Percentiles rank a stretch among this genome's conserved stretches.
Conservation (phyloP, 2,888 invertebrate species). For the Limnephilus marmoratus region DNA sequence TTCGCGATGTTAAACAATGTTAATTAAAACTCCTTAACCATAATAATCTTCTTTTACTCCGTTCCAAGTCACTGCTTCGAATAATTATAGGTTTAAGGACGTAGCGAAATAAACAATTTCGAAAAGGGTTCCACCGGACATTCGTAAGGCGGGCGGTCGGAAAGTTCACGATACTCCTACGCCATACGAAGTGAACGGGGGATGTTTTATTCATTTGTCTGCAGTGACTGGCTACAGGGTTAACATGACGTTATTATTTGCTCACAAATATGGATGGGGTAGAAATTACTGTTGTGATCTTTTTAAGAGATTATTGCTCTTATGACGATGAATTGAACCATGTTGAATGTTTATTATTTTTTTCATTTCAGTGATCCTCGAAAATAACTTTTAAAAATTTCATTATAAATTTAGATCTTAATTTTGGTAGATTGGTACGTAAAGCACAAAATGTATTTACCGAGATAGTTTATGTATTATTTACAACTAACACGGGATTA, state of each 20-base stretch:
- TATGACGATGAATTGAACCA: not conserved
- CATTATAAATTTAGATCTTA: too few species aligned
- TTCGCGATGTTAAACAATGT: constrained; percentile 32
- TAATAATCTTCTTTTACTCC: constrained; percentile 36
- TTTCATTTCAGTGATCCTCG: too few species aligned
- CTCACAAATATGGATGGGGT: not conserved
- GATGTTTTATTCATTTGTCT: constrained; percentile 47
- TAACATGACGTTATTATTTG: not conserved
- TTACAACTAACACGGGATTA: too few species aligned
- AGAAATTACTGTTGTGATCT: not conserved
- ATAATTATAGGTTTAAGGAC: constrained; percentile 31
- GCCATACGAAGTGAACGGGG: not conserved
- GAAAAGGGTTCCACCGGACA: constrained; percentile 21
- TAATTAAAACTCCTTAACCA: constrained; percentile 42
- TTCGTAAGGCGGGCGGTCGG: constrained; percentile 16
- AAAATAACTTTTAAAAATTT: too few species aligned
- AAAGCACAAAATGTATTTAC: too few species aligned
- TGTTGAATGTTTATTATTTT: not conserved
- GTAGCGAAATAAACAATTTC: constrained; percentile 35
- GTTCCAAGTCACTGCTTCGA: constrained; percentile 36
- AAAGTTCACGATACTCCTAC: not conserved
- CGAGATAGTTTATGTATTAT: too few species aligned
- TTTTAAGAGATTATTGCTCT: not conserved
- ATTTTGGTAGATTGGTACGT: too few species aligned
- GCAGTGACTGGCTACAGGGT: constrained; percentile 24